Percentiles rank a stretch among this genome's conserved stretches.
Evolutionary conservation across 1,140 invertebrate genomes (phyloP).

Genomic region (Pseudachorutes palmiensis): DNA sequence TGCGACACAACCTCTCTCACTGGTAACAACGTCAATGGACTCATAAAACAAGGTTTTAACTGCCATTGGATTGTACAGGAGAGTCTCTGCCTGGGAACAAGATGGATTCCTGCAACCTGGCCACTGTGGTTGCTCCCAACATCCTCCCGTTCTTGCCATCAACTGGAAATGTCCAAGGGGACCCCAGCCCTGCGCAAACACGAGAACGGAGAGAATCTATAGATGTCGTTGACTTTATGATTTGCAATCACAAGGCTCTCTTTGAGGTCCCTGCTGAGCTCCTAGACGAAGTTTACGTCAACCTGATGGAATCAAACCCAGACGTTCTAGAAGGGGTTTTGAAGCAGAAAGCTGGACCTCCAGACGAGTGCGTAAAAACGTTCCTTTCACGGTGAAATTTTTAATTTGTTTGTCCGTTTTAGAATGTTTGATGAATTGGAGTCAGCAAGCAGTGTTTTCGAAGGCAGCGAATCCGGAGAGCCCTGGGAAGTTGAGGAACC

Average conservation of each 20-base stretch:
- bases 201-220: constrained; percentile 68
- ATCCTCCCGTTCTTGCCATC: constrained; percentile 70
- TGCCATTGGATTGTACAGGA: constrained; percentile 41
- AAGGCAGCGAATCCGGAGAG: constrained; percentile 41
- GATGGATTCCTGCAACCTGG: constrained; percentile 85
- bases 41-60: background rate
- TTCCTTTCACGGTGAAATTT: constrained; percentile 20
- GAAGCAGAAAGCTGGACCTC: constrained; percentile 46
- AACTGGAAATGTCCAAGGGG: constrained; percentile 50
- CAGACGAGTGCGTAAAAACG: constrained; percentile 51
- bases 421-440: constrained; percentile 40
- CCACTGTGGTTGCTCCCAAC: constrained; percentile 87
- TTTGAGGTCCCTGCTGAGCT: constrained; percentile 69
- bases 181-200: constrained; percentile 42
- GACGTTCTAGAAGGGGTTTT: constrained; percentile 63
- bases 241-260: constrained; percentile 66
- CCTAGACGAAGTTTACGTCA: constrained; percentile 72
- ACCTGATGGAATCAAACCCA: constrained; percentile 73
- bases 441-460: constrained; percentile 42
- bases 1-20: constrained; percentile 53
- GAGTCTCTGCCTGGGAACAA: constrained; percentile 71
- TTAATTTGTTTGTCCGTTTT: background rate
- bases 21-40: constrained; percentile 40
- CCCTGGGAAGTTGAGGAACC: constrained; percentile 23
- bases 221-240: constrained; percentile 82